These are phyloP conservation scores for Pseudocheirus occidentalis DNA, from an alignment of 2,797 vertebrate species.

Conservation along the genomic window DNA sequence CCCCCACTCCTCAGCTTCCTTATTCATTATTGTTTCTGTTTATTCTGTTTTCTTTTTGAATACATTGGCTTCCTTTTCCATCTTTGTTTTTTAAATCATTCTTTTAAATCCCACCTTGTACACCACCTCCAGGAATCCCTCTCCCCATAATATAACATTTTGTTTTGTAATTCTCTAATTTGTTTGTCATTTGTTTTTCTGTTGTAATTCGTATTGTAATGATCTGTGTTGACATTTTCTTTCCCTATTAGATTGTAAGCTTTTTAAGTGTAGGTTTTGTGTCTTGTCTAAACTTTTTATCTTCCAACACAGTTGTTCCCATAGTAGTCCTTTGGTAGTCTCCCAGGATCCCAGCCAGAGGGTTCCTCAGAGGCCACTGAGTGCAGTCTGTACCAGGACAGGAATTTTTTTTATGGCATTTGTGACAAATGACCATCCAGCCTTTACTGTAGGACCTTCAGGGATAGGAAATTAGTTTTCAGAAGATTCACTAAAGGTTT, in stretches of 20 bases:
- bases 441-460: neutral
- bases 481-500: neutral
- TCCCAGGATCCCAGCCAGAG: neutral
- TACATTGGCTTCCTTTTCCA: neutral
- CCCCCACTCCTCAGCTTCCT: neutral
- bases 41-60: neutral
- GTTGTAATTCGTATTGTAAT: neutral
- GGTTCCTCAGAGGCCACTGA: neutral
- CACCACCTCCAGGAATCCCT: neutral
- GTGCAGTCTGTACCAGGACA: neutral
- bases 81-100: neutral
- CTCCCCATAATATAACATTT: neutral
- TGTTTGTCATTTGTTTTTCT: neutral
- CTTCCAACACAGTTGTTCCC: neutral
- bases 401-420: neutral
- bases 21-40: neutral
- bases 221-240: neutral
- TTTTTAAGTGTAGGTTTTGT: neutral
- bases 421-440: too few relatives aligned
- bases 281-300: neutral
- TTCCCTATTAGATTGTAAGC: neutral
- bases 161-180: neutral
- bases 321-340: neutral
- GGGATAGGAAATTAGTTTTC: neutral
- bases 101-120: neutral